These are phyloP conservation scores for Drosophila macrospina DNA, from an alignment of 2,888 invertebrate species.

Conservation along the genomic window DNA sequence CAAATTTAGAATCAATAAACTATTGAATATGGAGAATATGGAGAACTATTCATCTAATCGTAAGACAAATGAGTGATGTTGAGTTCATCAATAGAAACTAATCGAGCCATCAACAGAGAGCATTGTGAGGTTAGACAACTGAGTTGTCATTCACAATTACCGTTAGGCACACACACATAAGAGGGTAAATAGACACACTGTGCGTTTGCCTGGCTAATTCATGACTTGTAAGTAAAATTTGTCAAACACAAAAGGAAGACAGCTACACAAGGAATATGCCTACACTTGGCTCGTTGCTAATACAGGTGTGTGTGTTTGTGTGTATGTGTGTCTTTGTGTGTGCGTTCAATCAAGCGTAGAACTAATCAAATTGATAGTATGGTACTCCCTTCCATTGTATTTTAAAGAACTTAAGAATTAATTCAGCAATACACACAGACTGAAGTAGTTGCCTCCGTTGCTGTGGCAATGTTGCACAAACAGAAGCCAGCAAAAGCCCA, in stretches of 20 bases:
- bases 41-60: constrained; percentile 1
- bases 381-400: not conserved
- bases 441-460: not conserved
- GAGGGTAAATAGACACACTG: constrained; percentile 58
- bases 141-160: constrained; percentile 62
- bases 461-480: constrained; percentile 4
- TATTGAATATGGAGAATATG: not conserved
- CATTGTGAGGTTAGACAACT: constrained; percentile 32
- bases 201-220: constrained; percentile 66
- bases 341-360: constrained; percentile 59
- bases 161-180: constrained; percentile 44
- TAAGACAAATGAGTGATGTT: constrained; percentile 1
- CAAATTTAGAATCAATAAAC: too few relatives aligned
- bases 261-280: constrained; percentile 51
- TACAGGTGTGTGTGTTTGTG: constrained; percentile 38
- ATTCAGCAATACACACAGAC: not conserved
- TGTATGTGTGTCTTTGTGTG: constrained; percentile 25
- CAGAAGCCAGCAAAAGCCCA: not conserved
- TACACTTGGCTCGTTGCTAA: constrained; percentile 53
- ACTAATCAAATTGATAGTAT: constrained; percentile 68
- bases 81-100: constrained; percentile 45
- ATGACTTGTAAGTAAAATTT: constrained; percentile 66
- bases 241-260: constrained; percentile 56
- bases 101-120: constrained; percentile 32
- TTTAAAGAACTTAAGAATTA: constrained; percentile 11